Conservation (phyloP, 2,888 invertebrate genomes). For the Zele albiditarsus region DNA sequence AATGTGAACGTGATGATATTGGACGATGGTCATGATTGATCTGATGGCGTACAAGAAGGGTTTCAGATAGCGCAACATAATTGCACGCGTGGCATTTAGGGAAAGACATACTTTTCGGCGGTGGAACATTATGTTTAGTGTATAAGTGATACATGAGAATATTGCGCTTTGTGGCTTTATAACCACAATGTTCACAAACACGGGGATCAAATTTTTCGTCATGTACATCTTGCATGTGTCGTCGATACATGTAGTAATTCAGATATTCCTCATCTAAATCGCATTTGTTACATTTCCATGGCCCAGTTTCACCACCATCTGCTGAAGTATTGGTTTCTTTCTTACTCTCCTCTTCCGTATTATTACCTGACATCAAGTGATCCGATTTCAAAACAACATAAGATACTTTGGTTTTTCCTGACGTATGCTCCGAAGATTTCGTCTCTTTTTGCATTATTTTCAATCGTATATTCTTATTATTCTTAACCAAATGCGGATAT, state of each 20-base stretch:
- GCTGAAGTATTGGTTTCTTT: conserved; percentile 63
- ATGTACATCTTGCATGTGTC: conserved; percentile 87
- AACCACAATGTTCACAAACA: conserved; percentile 90
- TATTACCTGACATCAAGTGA: conserved; percentile 59
- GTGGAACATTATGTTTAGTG: conserved; percentile 84
- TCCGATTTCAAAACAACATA: conserved; percentile 74
- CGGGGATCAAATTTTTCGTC: conserved; percentile 84
- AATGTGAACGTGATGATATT: conserved; percentile 47
- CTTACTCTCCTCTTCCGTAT: conserved; percentile 52
- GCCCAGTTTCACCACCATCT: conserved; percentile 79
- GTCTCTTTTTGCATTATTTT: conserved; percentile 83
- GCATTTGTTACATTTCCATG: conserved; percentile 88
- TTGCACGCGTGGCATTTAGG: conserved; percentile 86
- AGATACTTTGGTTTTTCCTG: conserved; percentile 72
- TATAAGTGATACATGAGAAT: conserved; percentile 86
- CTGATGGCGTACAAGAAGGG: conserved; percentile 82
- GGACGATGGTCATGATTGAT: conserved; percentile 76
- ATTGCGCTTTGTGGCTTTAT: conserved; percentile 82
- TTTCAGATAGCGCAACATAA: conserved; percentile 84
- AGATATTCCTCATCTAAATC: conserved; percentile 78
- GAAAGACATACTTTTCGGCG: conserved; percentile 81
- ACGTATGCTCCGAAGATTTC: conserved; percentile 62
- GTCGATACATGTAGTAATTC: conserved; percentile 85
- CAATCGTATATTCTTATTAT: conserved; percentile 89
- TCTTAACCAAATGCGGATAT: conserved; percentile 90